Evolutionary conservation across 2,888 invertebrate species (phyloP), one percentile per base, ranked within the genome.

Genomic region (Ecliptopera silaceata): DNA sequence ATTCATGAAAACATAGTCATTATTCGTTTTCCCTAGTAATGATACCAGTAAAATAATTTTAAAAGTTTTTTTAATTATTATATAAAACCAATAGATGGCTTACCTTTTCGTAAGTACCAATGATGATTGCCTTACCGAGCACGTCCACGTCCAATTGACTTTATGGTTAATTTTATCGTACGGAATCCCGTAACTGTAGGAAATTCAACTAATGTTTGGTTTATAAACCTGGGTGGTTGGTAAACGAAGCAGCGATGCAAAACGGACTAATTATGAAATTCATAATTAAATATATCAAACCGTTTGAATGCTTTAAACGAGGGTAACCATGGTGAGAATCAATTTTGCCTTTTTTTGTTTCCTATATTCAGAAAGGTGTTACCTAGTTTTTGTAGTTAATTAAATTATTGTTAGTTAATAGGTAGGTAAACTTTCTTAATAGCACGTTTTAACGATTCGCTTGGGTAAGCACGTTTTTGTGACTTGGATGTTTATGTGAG

Each of bases 211-310:
- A 59, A 60, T 56, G 61, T 61, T 61, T 29, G 50, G 43, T 54
- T 32, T 59, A 31, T 59, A 59, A 63, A 46, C 63, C 39, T 63
- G 64, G 62, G 65, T 63, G 64, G 65, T 64, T 59, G 26, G 60
- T 60, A 53, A 56, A 47, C 50, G 43, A 43, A 57, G 46, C 64
- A 64, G 43, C 79, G 79, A 75, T 75, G 82, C 79, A 69, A 66
- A 71, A 57, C 75, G 68, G 68, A 56, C 80, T 85, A 85, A 85
- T 87, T 86, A 84, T 82, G 73, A 82, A 83, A 80, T 81, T 82
- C 75, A 77, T 84, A 84, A 84, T 86, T 81, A 82, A 81, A 82
- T 83, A 74, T 82, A 82, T 80, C 75, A 66, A 57, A 57, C 52
- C 44, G 61, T 56, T 59, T 56, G 60, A 54, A 46, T 61, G 45